Percentiles rank a stretch among this genome's conserved stretches.
Conservation (phyloP, 2,888 invertebrate species). For the Polylopha cassiicola region DNA sequence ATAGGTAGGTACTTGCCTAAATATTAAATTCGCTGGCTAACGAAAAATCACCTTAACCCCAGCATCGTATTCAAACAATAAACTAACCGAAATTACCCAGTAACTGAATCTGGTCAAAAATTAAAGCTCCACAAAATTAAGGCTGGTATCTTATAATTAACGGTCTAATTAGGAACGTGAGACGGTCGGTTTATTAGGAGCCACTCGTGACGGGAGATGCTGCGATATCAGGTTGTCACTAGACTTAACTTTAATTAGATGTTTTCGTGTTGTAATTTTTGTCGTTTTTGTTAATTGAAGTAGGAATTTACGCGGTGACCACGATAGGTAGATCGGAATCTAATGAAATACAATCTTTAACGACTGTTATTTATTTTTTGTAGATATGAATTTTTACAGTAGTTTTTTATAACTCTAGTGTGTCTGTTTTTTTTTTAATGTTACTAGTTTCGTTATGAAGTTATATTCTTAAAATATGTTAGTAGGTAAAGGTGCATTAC, state of each 20-base stretch:
- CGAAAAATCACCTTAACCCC: slow-evolving; percentile 29
- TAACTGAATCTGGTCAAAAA: slow-evolving; percentile 68
- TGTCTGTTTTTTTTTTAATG: too few species aligned
- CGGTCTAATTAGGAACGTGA: slow-evolving; percentile 74
- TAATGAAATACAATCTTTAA: too few species aligned
- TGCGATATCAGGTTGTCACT: slow-evolving; percentile 70
- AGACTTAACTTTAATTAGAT: slow-evolving; percentile 58
- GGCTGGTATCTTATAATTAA: slow-evolving; percentile 75
- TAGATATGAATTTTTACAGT: too few species aligned
- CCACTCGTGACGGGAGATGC: slow-evolving; percentile 59
- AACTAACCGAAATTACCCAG: slow-evolving; percentile 39
- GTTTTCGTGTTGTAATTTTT: slow-evolving; percentile 56
- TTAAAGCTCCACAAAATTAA: slow-evolving; percentile 70
- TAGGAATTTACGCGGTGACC: too few species aligned
- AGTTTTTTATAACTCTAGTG: too few species aligned
- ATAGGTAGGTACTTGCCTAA: too few species aligned
- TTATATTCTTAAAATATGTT: too few species aligned
- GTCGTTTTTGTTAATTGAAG: slow-evolving; percentile 24
- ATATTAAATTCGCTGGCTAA: too few species aligned
- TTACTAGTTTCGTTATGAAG: too few species aligned
- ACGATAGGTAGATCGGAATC: too few species aligned
- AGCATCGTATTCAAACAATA: slow-evolving; percentile 28
- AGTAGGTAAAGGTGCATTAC: too few species aligned
- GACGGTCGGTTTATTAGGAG: slow-evolving; percentile 68
- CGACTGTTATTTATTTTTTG: too few species aligned